Conservation (phyloP, 2,888 invertebrate species). For the Stenodera caucasica region DNA sequence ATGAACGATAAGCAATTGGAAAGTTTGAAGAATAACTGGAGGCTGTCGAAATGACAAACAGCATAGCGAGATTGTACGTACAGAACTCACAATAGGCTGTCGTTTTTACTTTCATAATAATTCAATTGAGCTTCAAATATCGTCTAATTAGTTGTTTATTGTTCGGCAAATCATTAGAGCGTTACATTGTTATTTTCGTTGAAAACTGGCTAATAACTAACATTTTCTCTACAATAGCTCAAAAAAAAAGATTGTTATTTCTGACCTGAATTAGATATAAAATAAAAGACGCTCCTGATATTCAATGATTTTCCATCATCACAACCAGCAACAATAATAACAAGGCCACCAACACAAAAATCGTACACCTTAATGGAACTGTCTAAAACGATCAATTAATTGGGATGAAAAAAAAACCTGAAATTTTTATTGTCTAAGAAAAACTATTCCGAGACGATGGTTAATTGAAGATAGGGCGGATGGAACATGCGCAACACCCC, state of each 20-base stretch:
- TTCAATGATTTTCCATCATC: not conserved
- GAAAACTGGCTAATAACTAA: not conserved
- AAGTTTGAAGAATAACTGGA: not conserved
- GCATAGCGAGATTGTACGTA: too few relatives aligned
- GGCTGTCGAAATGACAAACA: too few relatives aligned
- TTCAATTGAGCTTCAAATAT: not conserved
- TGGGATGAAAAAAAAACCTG: not conserved
- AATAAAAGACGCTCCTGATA: not conserved
- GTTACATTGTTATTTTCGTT: not conserved
- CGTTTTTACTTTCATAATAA: too few relatives aligned
- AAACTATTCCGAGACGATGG: too few relatives aligned
- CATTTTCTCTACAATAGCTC: not conserved
- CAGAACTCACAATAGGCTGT: too few relatives aligned
- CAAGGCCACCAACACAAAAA: conserved; percentile 2
- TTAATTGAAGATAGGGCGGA: not conserved
- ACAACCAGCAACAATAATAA: too few relatives aligned
- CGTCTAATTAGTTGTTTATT: not conserved
- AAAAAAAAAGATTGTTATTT: not conserved
- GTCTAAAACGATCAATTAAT: not conserved
- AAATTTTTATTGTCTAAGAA: too few relatives aligned
- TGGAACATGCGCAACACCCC: not conserved
- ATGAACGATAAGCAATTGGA: not conserved
- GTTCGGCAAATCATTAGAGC: too few relatives aligned
- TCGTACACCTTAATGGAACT: not conserved
- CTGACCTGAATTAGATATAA: not conserved